phyloP scores from a whole-genome alignment of 2,113 vertebrate genomes.

The Ifrita kowaldi region DNA sequence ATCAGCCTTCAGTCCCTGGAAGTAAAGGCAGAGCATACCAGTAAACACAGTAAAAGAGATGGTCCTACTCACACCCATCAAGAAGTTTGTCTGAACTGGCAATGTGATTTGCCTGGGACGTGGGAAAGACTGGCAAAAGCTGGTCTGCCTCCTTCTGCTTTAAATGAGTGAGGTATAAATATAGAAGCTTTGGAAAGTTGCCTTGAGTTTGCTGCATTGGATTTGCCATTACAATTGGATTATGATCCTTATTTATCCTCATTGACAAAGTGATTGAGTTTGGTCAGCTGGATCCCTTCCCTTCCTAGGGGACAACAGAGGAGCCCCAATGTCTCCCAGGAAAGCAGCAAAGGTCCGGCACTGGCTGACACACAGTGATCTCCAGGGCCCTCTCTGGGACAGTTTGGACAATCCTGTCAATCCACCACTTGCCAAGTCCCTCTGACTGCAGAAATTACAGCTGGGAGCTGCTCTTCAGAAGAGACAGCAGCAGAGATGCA shows the following conservation, averaged over 20 bases:
- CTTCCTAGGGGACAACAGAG: not conserved
- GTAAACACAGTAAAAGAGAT: not conserved
- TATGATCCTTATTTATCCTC: constrained; percentile 41
- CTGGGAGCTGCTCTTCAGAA: not conserved
- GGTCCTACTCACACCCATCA: not conserved
- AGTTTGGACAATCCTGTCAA: not conserved
- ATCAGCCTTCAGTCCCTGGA: not conserved
- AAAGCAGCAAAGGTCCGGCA: not conserved
- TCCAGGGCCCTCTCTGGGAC: not conserved
- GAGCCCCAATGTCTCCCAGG: not conserved
- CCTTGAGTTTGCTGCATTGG: not conserved
- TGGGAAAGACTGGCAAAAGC: not conserved
- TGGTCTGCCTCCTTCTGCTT: not conserved
- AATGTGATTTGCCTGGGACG: not conserved
- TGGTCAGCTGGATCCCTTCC: constrained; percentile 6
- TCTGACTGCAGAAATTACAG: not conserved
- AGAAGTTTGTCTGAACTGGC: not conserved
- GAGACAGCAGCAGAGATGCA: not conserved
- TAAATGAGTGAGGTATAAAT: not conserved
- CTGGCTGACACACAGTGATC: not conserved
- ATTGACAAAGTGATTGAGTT: constrained; percentile 3
- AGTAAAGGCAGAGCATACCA: not conserved
- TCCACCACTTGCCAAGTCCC: not conserved
- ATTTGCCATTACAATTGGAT: constrained; percentile 40
- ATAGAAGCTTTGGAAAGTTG: constrained; percentile 33